phyloP scores from a whole-genome alignment of 2,113 vertebrate species.

The Emydocephalus ijimae region DNA sequence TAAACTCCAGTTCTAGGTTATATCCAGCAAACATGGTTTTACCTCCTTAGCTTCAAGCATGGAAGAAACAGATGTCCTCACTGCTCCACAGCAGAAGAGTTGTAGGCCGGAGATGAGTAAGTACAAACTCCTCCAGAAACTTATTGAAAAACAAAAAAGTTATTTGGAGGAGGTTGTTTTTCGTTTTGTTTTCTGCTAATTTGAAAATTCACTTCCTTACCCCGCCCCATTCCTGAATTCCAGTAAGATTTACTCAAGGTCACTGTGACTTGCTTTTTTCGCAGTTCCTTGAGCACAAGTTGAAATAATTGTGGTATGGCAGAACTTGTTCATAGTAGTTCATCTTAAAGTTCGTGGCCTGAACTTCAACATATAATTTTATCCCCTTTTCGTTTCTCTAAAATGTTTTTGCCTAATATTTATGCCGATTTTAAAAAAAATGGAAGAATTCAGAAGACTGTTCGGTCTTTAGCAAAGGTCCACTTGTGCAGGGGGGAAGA shows the following conservation, averaged over 20 bases:
- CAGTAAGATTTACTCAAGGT: not conserved
- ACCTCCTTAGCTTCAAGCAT: not conserved
- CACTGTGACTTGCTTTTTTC: not conserved
- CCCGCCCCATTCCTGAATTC: not conserved
- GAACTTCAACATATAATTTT: not conserved
- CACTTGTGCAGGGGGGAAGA: not conserved
- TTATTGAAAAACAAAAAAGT: not conserved
- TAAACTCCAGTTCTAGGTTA: not conserved
- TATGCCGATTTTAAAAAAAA: not conserved
- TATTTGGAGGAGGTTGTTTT: not conserved
- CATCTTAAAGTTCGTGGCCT: not conserved
- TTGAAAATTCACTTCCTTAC: not conserved
- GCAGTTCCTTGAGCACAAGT: not conserved
- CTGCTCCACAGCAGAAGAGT: not conserved
- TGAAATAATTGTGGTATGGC: not conserved
- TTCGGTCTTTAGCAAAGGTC: not conserved
- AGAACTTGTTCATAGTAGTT: not conserved
- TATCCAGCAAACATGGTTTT: not conserved
- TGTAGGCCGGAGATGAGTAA: not conserved
- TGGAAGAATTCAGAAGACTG: not conserved
- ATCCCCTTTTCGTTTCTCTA: not conserved
- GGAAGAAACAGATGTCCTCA: not conserved
- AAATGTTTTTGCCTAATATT: not conserved
- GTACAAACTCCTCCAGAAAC: not conserved
- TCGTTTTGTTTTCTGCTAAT: not conserved